Conservation (phyloP, 2,888 invertebrate species). For the Brachyptera putata region DNA sequence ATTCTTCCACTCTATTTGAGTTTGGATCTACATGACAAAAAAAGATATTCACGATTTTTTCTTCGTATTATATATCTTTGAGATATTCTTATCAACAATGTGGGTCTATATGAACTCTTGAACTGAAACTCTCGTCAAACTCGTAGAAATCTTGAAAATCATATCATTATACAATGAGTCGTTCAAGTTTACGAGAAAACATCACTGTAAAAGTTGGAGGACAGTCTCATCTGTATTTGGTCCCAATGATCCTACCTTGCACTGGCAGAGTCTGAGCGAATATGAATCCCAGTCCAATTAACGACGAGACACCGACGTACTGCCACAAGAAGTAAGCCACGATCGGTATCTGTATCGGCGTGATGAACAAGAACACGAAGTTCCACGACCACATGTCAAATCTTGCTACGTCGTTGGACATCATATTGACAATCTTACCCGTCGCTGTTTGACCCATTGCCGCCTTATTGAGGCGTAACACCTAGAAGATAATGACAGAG, state of each 20-base stretch:
- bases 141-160: too few relatives aligned
- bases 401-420: slow-evolving; percentile 54
- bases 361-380: slow-evolving; percentile 51
- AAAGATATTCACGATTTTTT: too few relatives aligned
- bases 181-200: too few relatives aligned
- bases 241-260: slow-evolving; percentile 51
- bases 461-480: slow-evolving; percentile 70
- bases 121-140: too few relatives aligned
- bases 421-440: slow-evolving; percentile 54
- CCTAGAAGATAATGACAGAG: too few relatives aligned
- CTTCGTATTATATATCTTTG: too few relatives aligned
- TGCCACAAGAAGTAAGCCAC: slow-evolving; percentile 47
- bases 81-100: too few relatives aligned
- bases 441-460: slow-evolving; percentile 82
- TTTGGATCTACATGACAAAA: too few relatives aligned
- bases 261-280: slow-evolving; percentile 53
- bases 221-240: background rate
- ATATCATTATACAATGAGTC: too few relatives aligned
- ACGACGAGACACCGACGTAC: slow-evolving; percentile 47
- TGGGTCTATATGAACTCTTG: too few relatives aligned
- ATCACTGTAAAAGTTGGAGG: too few relatives aligned
- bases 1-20: too few relatives aligned
- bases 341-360: slow-evolving; percentile 48
- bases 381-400: slow-evolving; percentile 52
- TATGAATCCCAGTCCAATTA: slow-evolving; percentile 51